Evolutionary conservation across 2,113 vertebrate species (phyloP), one percentile per base, ranked within the genome.

Genomic region (Potamarius usumacintae): DNA sequence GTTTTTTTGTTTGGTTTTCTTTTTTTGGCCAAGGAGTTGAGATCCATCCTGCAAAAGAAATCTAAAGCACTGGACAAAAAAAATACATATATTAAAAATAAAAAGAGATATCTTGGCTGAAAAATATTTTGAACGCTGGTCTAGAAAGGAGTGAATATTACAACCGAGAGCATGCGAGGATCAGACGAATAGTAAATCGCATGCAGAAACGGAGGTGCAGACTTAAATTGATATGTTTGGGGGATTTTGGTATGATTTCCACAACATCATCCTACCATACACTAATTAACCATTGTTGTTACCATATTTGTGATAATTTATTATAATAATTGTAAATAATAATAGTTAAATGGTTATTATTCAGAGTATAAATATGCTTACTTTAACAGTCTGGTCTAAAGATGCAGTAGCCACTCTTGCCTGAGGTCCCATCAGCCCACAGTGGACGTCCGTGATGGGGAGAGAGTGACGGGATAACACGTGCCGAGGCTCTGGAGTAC

Each of bases 321-420:
- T 65, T 27, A 65, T 65, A n/a, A 63, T 27, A n/a, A 5, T 1
- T 67, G 11, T 14, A 10, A n/a, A 5, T 67, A 9, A 72, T 42
- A 25, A 6, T 11, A 0, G 17, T 18, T 14, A 79, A 34, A 30
- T 2, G 7, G 14, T 55, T 55, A 55, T 79, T 55, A 15, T 4
- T 42, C 17, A 1, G 17, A 20, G 14, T 18, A 9, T 30, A 48
- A 14, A 42, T 69, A 34, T 34, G 60, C 81, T 89, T 90, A 99
- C 98, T 96, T 99, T 99, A 0, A 96, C 96, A 0, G 98, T 99
- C 92, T 99, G 98, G 93, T 99, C 98, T 52, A 99, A 93, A 0
- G 98, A 99, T 4, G 97, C 94, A 0, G 97, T 99, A 58, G 96
- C 97, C 0, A 96, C 94, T 82, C 97, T 93, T 34, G 97, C 97